A percentile compares a stretch with the other conserved stretches of the same genome.
phyloP scores from a whole-genome alignment of 92 coral and sea anemone species.

The Meandrina meandrites region DNA sequence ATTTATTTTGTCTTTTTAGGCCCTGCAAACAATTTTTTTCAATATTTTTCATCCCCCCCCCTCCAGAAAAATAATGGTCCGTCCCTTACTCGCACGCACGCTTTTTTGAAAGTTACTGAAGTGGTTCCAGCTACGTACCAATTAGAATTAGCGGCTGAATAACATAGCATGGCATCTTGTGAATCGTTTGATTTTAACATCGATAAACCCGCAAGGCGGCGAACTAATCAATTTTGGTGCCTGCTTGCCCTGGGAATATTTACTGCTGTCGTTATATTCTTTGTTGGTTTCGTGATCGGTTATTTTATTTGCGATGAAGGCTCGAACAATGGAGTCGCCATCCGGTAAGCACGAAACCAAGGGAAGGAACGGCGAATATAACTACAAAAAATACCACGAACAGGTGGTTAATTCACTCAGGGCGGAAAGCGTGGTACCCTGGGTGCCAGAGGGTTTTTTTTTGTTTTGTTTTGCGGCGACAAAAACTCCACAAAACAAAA shows the following conservation, averaged over 20 bases:
- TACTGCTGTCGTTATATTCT: slow-evolving; percentile 46
- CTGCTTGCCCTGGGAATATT: slow-evolving; percentile 46
- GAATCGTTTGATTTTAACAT: neutral
- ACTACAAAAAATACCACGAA: slow-evolving; percentile 37
- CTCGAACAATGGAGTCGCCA: neutral
- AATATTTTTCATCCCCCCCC: too few relatives aligned
- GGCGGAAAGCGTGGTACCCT: slow-evolving; percentile 64
- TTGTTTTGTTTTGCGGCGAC: too few relatives aligned
- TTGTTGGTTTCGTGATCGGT: slow-evolving; percentile 66
- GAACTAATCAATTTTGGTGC: slow-evolving; percentile 25
- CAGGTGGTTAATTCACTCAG: slow-evolving; percentile 48
- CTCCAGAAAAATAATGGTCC: too few relatives aligned
- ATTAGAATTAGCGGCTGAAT: neutral
- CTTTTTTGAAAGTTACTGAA: too few relatives aligned
- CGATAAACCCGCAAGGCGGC: slow-evolving; percentile 10
- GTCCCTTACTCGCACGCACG: too few relatives aligned
- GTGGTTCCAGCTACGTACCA: too few relatives aligned
- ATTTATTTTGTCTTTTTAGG: too few relatives aligned
- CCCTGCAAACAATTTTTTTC: too few relatives aligned
- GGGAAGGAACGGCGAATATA: neutral
- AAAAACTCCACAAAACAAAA: too few relatives aligned
- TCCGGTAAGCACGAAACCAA: neutral
- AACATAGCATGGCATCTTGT: neutral
- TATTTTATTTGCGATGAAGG: slow-evolving; percentile 60
- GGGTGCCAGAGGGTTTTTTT: too few relatives aligned